A percentile compares a stretch with the other conserved stretches of the same genome.
phyloP scores from a whole-genome alignment of 2,888 invertebrate genomes.

The Troglohyphantes excavatus region DNA sequence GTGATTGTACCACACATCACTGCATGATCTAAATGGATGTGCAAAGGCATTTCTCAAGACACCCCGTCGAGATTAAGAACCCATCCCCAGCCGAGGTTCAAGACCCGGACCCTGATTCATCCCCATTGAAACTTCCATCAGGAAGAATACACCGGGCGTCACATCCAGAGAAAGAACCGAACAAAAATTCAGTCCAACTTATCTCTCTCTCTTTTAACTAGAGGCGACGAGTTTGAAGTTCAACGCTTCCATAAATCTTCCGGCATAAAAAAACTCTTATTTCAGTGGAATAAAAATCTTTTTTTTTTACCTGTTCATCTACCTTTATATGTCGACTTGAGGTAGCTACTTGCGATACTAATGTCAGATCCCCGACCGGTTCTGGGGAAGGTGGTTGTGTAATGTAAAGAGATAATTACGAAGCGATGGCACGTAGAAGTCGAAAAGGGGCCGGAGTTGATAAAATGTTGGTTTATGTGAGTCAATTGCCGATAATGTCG shows the following conservation, averaged over 20 bases:
- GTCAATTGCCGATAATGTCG: constrained; percentile 9
- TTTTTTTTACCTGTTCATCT: constrained; percentile 1
- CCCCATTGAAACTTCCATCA: neutral
- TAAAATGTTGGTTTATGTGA: neutral
- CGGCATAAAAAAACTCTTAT: neutral
- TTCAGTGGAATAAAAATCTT: constrained; percentile 25
- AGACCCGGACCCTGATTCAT: constrained; percentile 13
- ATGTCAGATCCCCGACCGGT: neutral
- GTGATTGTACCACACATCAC: neutral
- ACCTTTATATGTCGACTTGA: neutral
- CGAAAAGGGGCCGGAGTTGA: neutral
- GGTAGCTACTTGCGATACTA: neutral
- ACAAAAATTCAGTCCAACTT: no score
- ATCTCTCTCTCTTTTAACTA: neutral
- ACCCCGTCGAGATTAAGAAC: neutral
- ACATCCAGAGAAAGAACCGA: neutral
- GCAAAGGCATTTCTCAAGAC: neutral
- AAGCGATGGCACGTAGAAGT: constrained; percentile 8
- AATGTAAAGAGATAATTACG: neutral
- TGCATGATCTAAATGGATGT: neutral
- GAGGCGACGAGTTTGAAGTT: constrained; percentile 49
- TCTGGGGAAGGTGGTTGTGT: neutral
- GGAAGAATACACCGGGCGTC: constrained; percentile 3
- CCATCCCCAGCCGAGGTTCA: neutral
- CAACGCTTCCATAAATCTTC: constrained; percentile 68